phyloP scores from a whole-genome alignment of 2,888 invertebrate species.

The Zeuzera pyrina region DNA sequence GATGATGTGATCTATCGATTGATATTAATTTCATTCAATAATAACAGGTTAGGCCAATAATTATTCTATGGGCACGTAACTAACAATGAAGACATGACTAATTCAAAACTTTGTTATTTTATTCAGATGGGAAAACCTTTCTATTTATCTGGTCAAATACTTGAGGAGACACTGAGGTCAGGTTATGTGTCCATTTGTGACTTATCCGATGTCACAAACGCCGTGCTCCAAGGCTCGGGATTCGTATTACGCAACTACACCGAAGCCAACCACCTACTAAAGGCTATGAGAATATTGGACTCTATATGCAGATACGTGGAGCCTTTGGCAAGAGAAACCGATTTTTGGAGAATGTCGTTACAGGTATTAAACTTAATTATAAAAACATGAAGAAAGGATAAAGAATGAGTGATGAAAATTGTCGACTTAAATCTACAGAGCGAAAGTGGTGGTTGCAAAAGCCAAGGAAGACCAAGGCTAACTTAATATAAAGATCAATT shows the following conservation, averaged over 20 bases:
- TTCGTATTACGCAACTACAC: slow-evolving; percentile 19
- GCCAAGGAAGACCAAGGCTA: too few species aligned
- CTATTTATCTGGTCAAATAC: slow-evolving; percentile 26
- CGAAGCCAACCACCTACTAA: slow-evolving; percentile 14
- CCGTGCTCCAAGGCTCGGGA: slow-evolving; percentile 23
- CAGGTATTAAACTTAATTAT: too few species aligned
- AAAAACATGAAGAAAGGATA: too few species aligned
- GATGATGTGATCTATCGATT: too few species aligned
- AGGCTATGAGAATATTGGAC: slow-evolving; percentile 18
- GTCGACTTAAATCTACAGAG: too few species aligned
- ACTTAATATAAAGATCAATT: too few species aligned
- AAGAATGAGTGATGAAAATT: too few species aligned
- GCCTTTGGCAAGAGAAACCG: slow-evolving; percentile 11
- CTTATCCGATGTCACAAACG: slow-evolving; percentile 25
- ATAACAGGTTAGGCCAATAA: too few species aligned
- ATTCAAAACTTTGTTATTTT: too few species aligned
- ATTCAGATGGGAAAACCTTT: slow-evolving; percentile 25
- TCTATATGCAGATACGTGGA: slow-evolving; percentile 19
- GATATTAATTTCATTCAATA: too few species aligned
- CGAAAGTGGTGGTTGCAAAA: too few species aligned
- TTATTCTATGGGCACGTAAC: too few species aligned
- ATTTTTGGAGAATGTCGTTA: slow-evolving; percentile 20
- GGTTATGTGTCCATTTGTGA: slow-evolving; percentile 18
- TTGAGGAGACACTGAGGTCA: slow-evolving; percentile 17
- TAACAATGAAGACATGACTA: background rate